These are phyloP conservation scores for Ostrea edulis DNA, from an alignment of 1,140 invertebrate genomes.

Conservation along the genomic window DNA sequence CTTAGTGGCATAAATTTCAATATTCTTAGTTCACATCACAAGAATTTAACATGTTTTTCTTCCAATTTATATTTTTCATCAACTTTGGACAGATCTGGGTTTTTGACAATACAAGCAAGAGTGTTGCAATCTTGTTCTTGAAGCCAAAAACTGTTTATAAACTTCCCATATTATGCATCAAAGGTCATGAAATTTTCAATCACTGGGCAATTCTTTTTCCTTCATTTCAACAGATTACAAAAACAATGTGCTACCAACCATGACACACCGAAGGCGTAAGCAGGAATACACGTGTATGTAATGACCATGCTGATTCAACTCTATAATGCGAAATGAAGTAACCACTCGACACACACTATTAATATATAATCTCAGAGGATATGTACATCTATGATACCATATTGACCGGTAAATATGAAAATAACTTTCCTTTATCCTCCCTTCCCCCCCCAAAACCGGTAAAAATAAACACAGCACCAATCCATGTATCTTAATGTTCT, in stretches of 20 bases:
- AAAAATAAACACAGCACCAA: constrained; percentile 25
- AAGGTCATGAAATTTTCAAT: not conserved
- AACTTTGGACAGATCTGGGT: no score
- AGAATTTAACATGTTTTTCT: no score
- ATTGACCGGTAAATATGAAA: not conserved
- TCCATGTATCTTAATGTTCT: not conserved
- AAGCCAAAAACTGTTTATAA: not conserved
- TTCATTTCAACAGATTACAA: not conserved
- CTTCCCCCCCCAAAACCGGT: not conserved
- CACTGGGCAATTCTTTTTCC: no score
- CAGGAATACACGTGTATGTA: not conserved
- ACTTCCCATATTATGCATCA: not conserved
- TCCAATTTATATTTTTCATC: no score
- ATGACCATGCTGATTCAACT: not conserved
- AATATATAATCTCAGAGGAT: not conserved
- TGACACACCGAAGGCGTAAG: not conserved
- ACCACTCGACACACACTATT: not conserved
- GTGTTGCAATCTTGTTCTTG: no score
- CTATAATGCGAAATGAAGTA: not conserved
- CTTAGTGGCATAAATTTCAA: no score
- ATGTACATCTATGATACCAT: constrained; percentile 24
- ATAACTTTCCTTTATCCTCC: not conserved
- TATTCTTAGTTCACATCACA: no score
- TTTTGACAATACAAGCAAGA: no score
- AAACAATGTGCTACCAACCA: not conserved